Conservation (phyloP, 1,140 invertebrate species). For the Portunus trituberculatus region DNA sequence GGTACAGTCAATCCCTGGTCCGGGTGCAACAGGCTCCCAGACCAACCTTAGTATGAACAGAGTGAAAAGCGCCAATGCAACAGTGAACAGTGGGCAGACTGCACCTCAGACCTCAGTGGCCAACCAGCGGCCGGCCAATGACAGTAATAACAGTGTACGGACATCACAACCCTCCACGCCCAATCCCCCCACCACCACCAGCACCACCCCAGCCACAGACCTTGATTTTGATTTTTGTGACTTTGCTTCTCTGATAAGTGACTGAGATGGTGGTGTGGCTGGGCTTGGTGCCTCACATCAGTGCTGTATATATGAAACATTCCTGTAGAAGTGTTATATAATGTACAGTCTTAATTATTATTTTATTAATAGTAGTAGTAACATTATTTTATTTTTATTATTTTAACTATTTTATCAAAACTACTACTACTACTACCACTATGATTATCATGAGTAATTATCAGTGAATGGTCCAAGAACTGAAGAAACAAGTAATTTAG, state of each 20-base stretch:
- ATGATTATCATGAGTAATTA: conserved; percentile 72
- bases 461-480: conserved; percentile 74
- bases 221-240: conserved; percentile 70
- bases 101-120: conserved; percentile 71
- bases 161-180: conserved; percentile 74
- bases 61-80: conserved; percentile 56
- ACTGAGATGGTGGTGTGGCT: conserved; percentile 60
- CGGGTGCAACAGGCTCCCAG: conserved; percentile 52
- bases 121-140: conserved; percentile 63
- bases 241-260: conserved; percentile 71
- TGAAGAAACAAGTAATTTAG: conserved; percentile 68
- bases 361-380: conserved; percentile 60
- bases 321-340: conserved; percentile 75
- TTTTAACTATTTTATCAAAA: conserved; percentile 29
- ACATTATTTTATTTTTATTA: conserved; percentile 52
- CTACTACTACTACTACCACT: conserved; percentile 43
- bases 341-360: conserved; percentile 77
- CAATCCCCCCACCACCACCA: conserved; percentile 64
- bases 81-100: conserved; percentile 68
- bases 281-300: conserved; percentile 65
- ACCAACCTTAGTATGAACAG: conserved; percentile 67
- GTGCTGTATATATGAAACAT: conserved; percentile 76
- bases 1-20: conserved; percentile 60
- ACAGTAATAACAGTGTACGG: conserved; percentile 72
- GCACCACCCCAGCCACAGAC: conserved; percentile 40